Evolutionary conservation across 2,797 vertebrate genomes (phyloP).

Genomic region (Parauchenoglanis punctatus): DNA sequence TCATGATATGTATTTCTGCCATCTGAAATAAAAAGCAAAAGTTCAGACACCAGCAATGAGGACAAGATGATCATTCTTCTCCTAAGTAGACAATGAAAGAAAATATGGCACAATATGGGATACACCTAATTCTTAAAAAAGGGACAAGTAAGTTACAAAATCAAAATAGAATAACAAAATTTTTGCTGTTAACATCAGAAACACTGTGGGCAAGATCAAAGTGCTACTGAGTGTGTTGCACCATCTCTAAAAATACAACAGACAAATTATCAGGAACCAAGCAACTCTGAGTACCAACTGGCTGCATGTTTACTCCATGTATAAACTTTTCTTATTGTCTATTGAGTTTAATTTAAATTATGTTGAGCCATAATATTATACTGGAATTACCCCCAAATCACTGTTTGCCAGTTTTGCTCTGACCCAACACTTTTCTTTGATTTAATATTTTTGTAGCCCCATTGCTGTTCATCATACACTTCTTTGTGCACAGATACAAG

Average conservation of each 20-base stretch:
- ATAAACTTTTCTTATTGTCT: constrained; percentile 6
- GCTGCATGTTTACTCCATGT: neutral
- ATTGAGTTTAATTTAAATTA: neutral
- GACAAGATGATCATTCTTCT: neutral
- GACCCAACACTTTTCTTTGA: neutral
- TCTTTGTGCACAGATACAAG: neutral
- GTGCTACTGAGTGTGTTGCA: neutral
- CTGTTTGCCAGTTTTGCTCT: neutral
- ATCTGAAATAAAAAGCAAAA: neutral
- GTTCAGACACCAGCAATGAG: neutral
- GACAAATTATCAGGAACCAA: neutral
- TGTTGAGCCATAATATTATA: neutral
- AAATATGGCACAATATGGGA: neutral
- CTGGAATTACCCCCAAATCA: neutral
- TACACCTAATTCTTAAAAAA: constrained; percentile 2
- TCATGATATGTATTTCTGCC: neutral
- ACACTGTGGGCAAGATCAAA: neutral
- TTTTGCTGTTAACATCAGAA: neutral
- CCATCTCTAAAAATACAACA: neutral
- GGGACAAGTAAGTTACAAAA: neutral
- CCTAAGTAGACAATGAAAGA: neutral
- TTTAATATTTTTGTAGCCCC: neutral
- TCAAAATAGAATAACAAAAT: neutral
- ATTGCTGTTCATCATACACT: neutral
- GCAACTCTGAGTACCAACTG: neutral